phyloP scores from a whole-genome alignment of 1,140 invertebrate species.

The Plodia interpunctella region DNA sequence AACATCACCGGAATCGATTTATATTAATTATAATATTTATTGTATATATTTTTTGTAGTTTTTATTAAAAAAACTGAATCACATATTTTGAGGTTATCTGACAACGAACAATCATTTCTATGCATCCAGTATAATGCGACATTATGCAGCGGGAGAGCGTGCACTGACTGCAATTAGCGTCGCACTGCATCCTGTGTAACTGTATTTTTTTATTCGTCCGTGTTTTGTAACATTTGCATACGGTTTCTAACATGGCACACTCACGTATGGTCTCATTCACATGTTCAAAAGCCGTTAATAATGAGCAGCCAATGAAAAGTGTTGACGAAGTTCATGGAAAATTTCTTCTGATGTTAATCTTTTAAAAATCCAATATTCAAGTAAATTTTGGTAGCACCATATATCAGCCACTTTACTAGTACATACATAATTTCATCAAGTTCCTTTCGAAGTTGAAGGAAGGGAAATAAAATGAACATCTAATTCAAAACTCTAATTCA shows the following conservation, averaged over 20 bases:
- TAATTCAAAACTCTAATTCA: too few species aligned
- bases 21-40: too few species aligned
- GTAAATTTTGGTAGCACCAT: too few species aligned
- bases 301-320: background rate
- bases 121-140: constrained; percentile 11
- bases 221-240: constrained; percentile 28
- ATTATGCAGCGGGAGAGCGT: constrained; percentile 28
- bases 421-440: too few species aligned
- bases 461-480: too few species aligned
- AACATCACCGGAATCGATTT: too few species aligned
- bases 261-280: background rate
- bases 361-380: too few species aligned
- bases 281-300: background rate
- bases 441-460: too few species aligned
- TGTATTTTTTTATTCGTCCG: constrained; percentile 12
- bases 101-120: background rate
- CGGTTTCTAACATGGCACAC: background rate
- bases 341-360: too few species aligned
- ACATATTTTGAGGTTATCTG: background rate
- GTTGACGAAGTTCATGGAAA: background rate
- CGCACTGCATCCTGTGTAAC: constrained; percentile 35
- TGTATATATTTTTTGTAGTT: too few species aligned
- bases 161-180: constrained; percentile 32
- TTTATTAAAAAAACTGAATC: too few species aligned
- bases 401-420: too few species aligned